Percentiles rank a stretch among this genome's conserved stretches.
Evolutionary conservation across 2,113 vertebrate genomes (phyloP).

Genomic region (Struthio camelus): DNA sequence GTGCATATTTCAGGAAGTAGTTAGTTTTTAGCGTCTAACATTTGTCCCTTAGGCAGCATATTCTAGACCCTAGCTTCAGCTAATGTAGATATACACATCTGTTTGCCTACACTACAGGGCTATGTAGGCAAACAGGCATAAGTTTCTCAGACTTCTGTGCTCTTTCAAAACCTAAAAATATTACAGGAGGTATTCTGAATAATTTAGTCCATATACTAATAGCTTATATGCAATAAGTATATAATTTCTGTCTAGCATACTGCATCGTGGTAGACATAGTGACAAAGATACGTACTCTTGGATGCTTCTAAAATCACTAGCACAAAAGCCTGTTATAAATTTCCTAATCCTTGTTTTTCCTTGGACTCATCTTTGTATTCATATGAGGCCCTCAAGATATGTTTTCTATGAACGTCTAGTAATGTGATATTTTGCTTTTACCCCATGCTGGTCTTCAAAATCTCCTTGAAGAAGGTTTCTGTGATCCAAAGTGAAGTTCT

Average conservation of each 20-base stretch:
- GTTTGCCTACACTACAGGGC: neutral
- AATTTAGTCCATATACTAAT: neutral
- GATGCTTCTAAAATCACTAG: neutral
- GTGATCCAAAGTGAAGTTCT: slow-evolving; percentile 29
- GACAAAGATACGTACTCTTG: neutral
- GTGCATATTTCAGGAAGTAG: neutral
- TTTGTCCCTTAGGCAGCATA: slow-evolving; percentile 25
- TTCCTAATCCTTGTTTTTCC: neutral
- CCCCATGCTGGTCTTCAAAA: slow-evolving; percentile 38
- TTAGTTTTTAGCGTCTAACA: neutral
- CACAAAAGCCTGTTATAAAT: neutral
- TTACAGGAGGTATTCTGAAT: neutral
- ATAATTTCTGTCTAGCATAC: neutral
- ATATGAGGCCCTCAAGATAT: neutral
- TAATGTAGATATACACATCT: neutral
- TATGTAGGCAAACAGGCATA: neutral
- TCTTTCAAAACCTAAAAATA: neutral
- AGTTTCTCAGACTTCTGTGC: neutral
- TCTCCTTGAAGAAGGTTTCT: slow-evolving; percentile 26
- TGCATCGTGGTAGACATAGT: neutral
- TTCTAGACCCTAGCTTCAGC: slow-evolving; percentile 6
- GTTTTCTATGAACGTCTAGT: slow-evolving; percentile 33
- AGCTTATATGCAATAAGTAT: neutral
- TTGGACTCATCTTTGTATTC: neutral
- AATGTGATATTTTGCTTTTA: slow-evolving; percentile 22